Percentiles rank a stretch among this genome's conserved stretches.
Conservation (phyloP, 2,888 invertebrate genomes). For the Steinernema carpocapsae region DNA sequence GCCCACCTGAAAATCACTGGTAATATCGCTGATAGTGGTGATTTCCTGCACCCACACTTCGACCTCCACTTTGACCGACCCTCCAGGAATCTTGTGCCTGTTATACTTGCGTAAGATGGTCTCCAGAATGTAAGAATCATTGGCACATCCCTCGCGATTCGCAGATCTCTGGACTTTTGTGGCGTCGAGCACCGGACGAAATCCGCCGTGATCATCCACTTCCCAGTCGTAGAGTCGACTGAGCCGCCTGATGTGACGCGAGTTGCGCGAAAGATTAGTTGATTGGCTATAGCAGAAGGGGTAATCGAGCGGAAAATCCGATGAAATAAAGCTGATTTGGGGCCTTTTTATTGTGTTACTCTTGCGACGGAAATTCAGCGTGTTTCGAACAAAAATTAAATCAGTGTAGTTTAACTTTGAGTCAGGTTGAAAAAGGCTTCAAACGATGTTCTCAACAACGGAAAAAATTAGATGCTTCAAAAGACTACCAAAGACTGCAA, state of each 20-base stretch:
- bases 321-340: background rate
- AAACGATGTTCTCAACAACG: too few species aligned
- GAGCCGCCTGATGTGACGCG: constrained; percentile 61
- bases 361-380: too few species aligned
- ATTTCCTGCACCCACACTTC: constrained; percentile 69
- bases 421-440: too few species aligned
- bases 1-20: constrained; percentile 63
- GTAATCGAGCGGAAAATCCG: background rate
- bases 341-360: background rate
- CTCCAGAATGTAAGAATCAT: constrained; percentile 64
- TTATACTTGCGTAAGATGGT: constrained; percentile 58
- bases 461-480: too few species aligned
- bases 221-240: constrained; percentile 68
- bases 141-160: constrained; percentile 53
- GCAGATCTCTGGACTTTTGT: constrained; percentile 46
- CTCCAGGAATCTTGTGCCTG: constrained; percentile 68
- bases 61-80: constrained; percentile 61
- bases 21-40: constrained; percentile 68
- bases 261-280: too few species aligned
- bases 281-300: background rate
- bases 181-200: constrained; percentile 58
- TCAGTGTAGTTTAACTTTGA: too few species aligned
- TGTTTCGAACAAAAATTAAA: too few species aligned
- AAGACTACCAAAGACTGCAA: too few species aligned
- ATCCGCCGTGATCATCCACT: constrained; percentile 61